Base-by-base conservation (phyloP, 2,888 invertebrate species). In the Anticlea derivata region DNA sequence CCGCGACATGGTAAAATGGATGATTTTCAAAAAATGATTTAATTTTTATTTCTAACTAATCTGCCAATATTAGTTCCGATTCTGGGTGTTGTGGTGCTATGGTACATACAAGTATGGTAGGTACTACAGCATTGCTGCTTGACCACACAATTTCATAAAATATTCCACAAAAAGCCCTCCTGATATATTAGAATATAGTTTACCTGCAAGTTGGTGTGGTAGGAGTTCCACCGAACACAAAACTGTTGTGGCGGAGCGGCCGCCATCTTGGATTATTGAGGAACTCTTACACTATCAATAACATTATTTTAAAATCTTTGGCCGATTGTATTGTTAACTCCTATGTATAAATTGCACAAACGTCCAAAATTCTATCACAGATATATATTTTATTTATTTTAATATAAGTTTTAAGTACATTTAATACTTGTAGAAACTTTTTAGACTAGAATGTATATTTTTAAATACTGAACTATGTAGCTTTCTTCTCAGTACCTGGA, bases 141-240 rank as follows among this genome's bases (percentile, higher is more conserved):
- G n/a, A n/a, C n/a, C n/a, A n/a, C n/a, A n/a, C n/a, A n/a, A n/a
- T n/a, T n/a, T n/a, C n/a, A n/a, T n/a, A n/a, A n/a, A n/a, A n/a
- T n/a, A n/a, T n/a, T n/a, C n/a, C n/a, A n/a, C n/a, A n/a, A n/a
- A n/a, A n/a, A n/a, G n/a, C n/a, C n/a, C n/a, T n/a, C n/a, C n/a
- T n/a, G n/a, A n/a, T n/a, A n/a, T n/a, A n/a, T n/a, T n/a, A n/a
- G n/a, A n/a, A n/a, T n/a, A n/a, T n/a, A n/a, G n/a, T 23, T 70
- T 94, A 89, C 89, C 88, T 90, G 95, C 83, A 96, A 92, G 75
- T 96, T 96, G 29, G 94, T 93, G 73, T 95, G 95, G 79, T 96
- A 95, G 65, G 95, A 95, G 80, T 96, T 96, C 96, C 96, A 96
- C 70, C 95, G 92, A 38, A 96, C 93, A 73, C 95, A 95, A 64